Evolutionary conservation across 2,113 vertebrate genomes (phyloP), one percentile per base, ranked within the genome.

Genomic region (Uria lomvia): DNA sequence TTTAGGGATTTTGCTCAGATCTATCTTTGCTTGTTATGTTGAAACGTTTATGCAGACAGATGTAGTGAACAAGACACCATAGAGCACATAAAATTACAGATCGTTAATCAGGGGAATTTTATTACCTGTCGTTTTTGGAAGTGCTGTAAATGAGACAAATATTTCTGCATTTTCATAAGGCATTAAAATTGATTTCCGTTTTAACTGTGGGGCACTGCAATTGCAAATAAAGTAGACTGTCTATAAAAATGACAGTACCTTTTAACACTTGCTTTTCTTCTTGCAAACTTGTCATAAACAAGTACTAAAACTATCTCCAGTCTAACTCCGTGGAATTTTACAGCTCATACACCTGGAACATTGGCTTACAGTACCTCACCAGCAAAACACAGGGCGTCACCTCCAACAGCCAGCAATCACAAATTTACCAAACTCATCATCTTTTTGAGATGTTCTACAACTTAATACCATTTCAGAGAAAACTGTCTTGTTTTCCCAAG

Each of bases 101-200:
- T 59, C 18, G 14, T 93, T 90, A 88, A 87, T 96, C 91, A 85
- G 79, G 26, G 53, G 47, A 78, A 92, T 95, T 97, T 98, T 97
- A 91, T 72, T 68, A 77, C 70, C 73, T 59, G 42, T 88, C 77
- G 81, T 83, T 88, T 96, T 96, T 91, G 49, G 62, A 92, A 91
- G 77, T 86, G 92, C 90, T 96, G 87, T 95, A 97, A 96, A 97
- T 96, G 97, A 98, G 91, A 89, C 79, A 97, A 95, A 88, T 93
- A 93, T 87, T 97, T 96, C 90, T 83, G 78, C 79, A 92, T 92
- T 97, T 90, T 90, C 85, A 73, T 82, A 96, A 91, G 85, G 88
- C 94, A 95, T 96, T 97, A 97, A 94, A 94, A 96, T 97, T 93
- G 88, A 95, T 96, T 97, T 97, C 89, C 88, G 71, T 88, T 97